These are phyloP conservation scores for Leptinotarsa lineolata DNA, from an alignment of 1,140 invertebrate genomes.

Conservation along the genomic window DNA sequence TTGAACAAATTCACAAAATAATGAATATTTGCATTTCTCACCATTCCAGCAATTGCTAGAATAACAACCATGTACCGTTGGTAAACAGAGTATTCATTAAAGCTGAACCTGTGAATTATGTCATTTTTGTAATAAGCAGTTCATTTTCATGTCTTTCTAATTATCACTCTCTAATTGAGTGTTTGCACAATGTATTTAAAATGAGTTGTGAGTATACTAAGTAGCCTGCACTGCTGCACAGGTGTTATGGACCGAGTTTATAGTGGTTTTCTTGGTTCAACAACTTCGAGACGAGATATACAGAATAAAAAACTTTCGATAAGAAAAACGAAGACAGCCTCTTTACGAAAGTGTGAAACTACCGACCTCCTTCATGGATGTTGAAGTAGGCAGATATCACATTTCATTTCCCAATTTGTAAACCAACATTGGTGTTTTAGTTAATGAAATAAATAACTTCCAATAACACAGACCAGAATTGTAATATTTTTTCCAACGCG, in stretches of 20 bases:
- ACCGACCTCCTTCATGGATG: too few species aligned
- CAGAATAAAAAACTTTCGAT: too few species aligned
- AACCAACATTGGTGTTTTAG: too few species aligned
- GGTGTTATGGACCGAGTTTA: background rate
- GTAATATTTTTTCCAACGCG: too few species aligned
- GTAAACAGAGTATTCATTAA: constrained; percentile 11
- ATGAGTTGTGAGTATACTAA: background rate
- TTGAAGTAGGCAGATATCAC: too few species aligned
- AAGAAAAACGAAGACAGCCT: too few species aligned
- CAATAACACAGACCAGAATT: too few species aligned
- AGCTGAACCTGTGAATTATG: constrained; percentile 17
- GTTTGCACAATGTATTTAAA: background rate
- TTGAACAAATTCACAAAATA: background rate
- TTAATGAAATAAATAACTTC: too few species aligned
- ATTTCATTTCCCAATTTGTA: too few species aligned
- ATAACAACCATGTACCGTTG: constrained; percentile 1
- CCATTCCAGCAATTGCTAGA: background rate
- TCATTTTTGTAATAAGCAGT: constrained; percentile 18
- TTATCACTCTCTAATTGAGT: constrained; percentile 13
- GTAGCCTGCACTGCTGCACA: background rate
- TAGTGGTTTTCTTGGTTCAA: background rate
- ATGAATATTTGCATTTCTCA: constrained; percentile 20
- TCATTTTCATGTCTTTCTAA: constrained; percentile 18
- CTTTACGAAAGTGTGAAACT: too few species aligned
- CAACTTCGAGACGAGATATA: too few species aligned